Conservation (phyloP, 2,113 vertebrate species). For the Dunckerocampus dactyliophorus region DNA sequence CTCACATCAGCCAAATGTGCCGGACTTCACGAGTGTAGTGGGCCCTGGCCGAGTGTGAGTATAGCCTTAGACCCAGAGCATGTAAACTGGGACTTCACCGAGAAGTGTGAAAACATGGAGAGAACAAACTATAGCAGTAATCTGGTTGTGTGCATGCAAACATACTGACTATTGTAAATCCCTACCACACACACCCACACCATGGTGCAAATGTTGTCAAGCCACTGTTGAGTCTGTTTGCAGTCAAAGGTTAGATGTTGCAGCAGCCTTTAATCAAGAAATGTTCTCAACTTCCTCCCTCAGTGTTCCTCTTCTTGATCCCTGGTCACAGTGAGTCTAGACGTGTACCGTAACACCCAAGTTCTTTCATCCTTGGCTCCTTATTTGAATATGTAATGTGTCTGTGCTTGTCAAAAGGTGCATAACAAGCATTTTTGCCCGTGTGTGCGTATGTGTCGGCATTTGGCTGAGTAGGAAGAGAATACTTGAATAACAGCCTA, state of each 20-base stretch:
- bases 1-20: too few species aligned
- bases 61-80: too few species aligned
- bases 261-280: conserved; percentile 75
- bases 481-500: conserved; percentile 74
- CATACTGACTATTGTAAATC: conserved; percentile 18
- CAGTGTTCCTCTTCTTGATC: conserved; percentile 62
- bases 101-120: too few species aligned
- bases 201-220: conserved; percentile 31
- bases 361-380: conserved; percentile 73
- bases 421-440: conserved; percentile 23
- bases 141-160: not conserved
- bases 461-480: conserved; percentile 51
- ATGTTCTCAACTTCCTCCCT: conserved; percentile 70
- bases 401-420: conserved; percentile 55
- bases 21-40: too few species aligned
- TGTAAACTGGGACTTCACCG: too few species aligned
- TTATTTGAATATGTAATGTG: conserved; percentile 76
- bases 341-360: conserved; percentile 68
- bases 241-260: conserved; percentile 74
- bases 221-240: conserved; percentile 37
- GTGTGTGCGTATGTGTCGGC: conserved; percentile 25
- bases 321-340: conserved; percentile 58
- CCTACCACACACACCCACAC: conserved; percentile 14
- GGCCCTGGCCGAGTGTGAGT: too few species aligned
- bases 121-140: too few species aligned